These are phyloP conservation scores for Heliopora coerulea DNA, from an alignment of 92 coral and sea anemone genomes.

Conservation along the genomic window DNA sequence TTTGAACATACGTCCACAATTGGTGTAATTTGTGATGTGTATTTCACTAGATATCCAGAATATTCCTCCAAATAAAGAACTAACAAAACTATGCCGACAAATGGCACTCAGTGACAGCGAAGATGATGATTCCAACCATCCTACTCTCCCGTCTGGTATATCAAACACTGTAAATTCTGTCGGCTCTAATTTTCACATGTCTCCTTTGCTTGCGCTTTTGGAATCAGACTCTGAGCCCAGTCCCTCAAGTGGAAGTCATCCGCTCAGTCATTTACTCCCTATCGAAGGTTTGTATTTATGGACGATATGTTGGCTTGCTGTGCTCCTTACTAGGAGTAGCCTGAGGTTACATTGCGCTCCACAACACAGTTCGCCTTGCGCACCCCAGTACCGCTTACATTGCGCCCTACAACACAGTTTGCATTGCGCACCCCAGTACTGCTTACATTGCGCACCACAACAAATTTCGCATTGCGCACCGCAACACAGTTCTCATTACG, in stretches of 20 bases:
- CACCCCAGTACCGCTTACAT: no score
- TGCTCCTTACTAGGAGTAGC: no score
- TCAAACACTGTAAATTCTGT: not conserved
- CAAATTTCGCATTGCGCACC: no score
- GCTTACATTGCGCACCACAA: no score
- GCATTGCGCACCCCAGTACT: no score
- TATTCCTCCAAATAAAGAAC: slow-evolving; percentile 7
- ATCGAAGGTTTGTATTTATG: not conserved
- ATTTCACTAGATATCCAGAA: not conserved
- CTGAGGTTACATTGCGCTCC: no score
- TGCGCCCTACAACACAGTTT: no score
- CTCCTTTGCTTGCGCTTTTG: slow-evolving; percentile 11
- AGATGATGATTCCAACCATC: slow-evolving; percentile 50
- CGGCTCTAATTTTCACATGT: slow-evolving; percentile 13
- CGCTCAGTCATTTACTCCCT: not conserved
- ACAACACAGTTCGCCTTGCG: no score
- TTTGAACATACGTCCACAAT: no score
- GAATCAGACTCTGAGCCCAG: not conserved
- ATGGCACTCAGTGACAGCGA: slow-evolving; percentile 55
- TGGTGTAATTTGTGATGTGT: no score
- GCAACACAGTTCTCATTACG: no score
- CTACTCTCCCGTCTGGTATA: not conserved
- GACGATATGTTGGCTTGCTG: not conserved
- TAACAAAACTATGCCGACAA: not conserved
- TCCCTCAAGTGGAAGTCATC: not conserved